These are phyloP conservation scores for Semaprochilodus insignis DNA, from an alignment of 2,797 vertebrate genomes.

Conservation along the genomic window DNA sequence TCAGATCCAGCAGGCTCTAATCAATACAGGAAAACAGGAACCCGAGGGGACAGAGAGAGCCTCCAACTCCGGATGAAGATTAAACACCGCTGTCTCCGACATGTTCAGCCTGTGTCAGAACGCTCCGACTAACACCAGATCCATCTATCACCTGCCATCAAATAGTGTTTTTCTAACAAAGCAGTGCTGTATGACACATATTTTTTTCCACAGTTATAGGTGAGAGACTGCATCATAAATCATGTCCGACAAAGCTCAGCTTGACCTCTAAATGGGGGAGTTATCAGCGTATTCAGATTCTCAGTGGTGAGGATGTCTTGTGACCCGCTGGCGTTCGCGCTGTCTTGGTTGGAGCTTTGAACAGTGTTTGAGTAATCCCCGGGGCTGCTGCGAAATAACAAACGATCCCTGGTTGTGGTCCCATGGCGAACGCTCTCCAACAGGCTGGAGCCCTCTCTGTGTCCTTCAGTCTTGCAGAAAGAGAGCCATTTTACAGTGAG, in stretches of 20 bases:
- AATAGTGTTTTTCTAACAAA: slow-evolving; percentile 84
- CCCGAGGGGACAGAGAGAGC: slow-evolving; percentile 79
- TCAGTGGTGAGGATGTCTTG: slow-evolving; percentile 86
- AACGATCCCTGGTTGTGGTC: slow-evolving; percentile 68
- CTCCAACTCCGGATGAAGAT: slow-evolving; percentile 83
- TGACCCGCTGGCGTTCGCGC: slow-evolving; percentile 86
- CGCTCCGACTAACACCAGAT: slow-evolving; percentile 78
- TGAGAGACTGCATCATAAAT: slow-evolving; percentile 93
- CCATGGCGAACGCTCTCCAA: slow-evolving; percentile 53
- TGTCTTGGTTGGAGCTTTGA: slow-evolving; percentile 83
- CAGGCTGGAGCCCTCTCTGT: slow-evolving; percentile 48
- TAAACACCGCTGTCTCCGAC: slow-evolving; percentile 82
- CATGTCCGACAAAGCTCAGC: slow-evolving; percentile 92
- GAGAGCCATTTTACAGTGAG: slow-evolving; percentile 2
- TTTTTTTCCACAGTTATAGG: slow-evolving; percentile 87
- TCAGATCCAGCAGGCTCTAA: slow-evolving; percentile 81
- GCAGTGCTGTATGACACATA: slow-evolving; percentile 80
- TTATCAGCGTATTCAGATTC: slow-evolving; percentile 94
- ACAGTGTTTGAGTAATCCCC: slow-evolving; percentile 87
- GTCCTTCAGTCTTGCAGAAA: slow-evolving; percentile 44
- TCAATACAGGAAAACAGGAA: slow-evolving; percentile 84
- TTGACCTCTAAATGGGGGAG: slow-evolving; percentile 96
- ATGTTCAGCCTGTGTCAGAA: slow-evolving; percentile 79
- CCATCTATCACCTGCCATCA: slow-evolving; percentile 84
- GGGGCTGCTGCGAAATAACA: slow-evolving; percentile 77